phyloP scores from a whole-genome alignment of 2,797 vertebrate genomes.

The Peromyscus melanophrys region DNA sequence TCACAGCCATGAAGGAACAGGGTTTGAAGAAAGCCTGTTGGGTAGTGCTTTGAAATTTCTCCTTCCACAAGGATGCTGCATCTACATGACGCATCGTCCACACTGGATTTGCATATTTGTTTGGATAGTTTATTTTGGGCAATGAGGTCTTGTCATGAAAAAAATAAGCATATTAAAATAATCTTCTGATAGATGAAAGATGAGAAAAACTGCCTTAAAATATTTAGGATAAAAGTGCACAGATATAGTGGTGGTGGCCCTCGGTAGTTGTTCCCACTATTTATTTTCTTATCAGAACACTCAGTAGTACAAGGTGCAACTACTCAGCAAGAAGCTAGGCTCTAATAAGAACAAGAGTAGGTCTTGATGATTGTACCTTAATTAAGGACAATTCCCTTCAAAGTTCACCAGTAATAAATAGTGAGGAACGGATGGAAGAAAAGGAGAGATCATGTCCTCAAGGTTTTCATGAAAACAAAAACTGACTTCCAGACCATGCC shows the following conservation, averaged over 20 bases:
- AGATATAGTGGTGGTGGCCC: too few relatives aligned
- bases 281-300: neutral
- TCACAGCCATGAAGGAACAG: neutral
- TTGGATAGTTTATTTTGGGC: neutral
- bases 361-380: neutral
- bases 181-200: slow-evolving; percentile 6
- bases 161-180: neutral
- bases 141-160: neutral
- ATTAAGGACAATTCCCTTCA: slow-evolving; percentile 11
- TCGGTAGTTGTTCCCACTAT: neutral
- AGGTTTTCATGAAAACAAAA: neutral
- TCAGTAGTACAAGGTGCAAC: neutral
- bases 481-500: neutral
- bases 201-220: slow-evolving; percentile 21
- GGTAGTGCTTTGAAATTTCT: neutral
- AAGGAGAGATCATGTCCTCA: neutral
- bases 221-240: neutral
- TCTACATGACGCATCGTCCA: fast-evolving
- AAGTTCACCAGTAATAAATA: neutral
- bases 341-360: neutral
- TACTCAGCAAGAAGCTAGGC: neutral
- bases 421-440: neutral
- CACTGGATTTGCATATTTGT: neutral
- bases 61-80: fast-evolving
- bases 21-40: neutral